A percentile compares a stretch with the other conserved stretches of the same genome.
Conservation (phyloP, 2,113 vertebrate species). For the Tetrax tetrax region DNA sequence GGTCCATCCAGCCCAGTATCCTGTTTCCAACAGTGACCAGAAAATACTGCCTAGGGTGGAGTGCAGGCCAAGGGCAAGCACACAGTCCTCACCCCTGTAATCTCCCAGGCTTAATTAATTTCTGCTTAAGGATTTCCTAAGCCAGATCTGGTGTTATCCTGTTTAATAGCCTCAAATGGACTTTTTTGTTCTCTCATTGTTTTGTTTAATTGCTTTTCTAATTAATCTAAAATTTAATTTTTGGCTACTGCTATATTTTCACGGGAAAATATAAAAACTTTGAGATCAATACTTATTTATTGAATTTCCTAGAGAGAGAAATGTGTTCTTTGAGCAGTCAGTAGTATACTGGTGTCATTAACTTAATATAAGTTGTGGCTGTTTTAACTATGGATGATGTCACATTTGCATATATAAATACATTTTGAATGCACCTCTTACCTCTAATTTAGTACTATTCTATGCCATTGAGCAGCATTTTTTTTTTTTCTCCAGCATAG, state of each 20-base stretch:
- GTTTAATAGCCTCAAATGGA: not conserved
- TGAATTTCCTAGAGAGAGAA: not conserved
- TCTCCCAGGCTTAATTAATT: not conserved
- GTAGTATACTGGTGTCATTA: not conserved
- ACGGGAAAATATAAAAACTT: not conserved
- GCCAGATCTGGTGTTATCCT: not conserved
- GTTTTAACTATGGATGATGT: not conserved
- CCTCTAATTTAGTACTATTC: not conserved
- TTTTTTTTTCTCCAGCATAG: not conserved
- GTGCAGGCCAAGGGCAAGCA: not conserved
- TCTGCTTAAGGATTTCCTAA: not conserved
- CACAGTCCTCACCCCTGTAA: not conserved
- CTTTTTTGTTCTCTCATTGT: not conserved
- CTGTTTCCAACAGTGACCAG: not conserved
- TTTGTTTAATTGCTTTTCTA: not conserved
- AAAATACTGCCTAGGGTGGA: not conserved
- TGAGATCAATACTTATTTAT: not conserved
- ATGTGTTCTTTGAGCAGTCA: not conserved
- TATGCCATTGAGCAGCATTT: not conserved
- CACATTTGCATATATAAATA: not conserved
- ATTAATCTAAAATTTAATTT: not conserved
- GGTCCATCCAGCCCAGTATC: not conserved
- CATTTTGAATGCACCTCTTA: not conserved
- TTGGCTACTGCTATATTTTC: not conserved
- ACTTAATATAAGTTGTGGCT: not conserved